Evolutionary conservation across 2,797 vertebrate genomes (phyloP), one percentile per base, ranked within the genome.

Genomic region (Sebastes variabilis): DNA sequence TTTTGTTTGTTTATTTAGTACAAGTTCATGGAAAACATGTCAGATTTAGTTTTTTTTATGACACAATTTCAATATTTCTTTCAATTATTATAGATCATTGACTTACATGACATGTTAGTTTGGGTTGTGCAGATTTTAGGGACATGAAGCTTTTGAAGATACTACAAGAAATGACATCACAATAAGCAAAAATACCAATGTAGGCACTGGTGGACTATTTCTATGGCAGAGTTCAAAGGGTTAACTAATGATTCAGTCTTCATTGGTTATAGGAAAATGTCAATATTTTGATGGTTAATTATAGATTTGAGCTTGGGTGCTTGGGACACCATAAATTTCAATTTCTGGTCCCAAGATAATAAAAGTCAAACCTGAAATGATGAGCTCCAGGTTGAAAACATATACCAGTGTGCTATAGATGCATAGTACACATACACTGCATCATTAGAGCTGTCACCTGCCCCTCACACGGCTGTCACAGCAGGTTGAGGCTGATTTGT

Each of bases 401-500:
- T 20, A 27, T 8, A 13, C 25, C 18, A 67, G 6, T 30, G 27
- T 30, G 64, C 16, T 46, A 49, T 29, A 52, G 42, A 25, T 20
- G 25, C 25, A 46, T 27, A 27, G n/a, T 29, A 13, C 59, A 22
- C 59, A 54, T 54, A n/a, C 66, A 18, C 29, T 24, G 27, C 74
- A 77, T 79, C 78, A 72, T 72, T 68, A 54, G 72, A 70, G 71
- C 64, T 56, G 54, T 13, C 34, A n/a, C 59, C 61, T 14, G n/a
- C 3, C 30, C 52, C 25, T 66, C 27, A 9, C 58, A 25, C 25
- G 18, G 5, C 70, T 54, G 59, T 30, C 10, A 49, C 5, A 4
- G 69, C 78, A 55, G 71, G 81, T 72, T 30, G 34, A 66, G 71
- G 64, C 58, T 83, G 82, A 88, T 89, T 75, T 68, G 69, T 67